Base-by-base conservation (phyloP, 1,140 invertebrate species). In the Trissolcus basalis region DNA sequence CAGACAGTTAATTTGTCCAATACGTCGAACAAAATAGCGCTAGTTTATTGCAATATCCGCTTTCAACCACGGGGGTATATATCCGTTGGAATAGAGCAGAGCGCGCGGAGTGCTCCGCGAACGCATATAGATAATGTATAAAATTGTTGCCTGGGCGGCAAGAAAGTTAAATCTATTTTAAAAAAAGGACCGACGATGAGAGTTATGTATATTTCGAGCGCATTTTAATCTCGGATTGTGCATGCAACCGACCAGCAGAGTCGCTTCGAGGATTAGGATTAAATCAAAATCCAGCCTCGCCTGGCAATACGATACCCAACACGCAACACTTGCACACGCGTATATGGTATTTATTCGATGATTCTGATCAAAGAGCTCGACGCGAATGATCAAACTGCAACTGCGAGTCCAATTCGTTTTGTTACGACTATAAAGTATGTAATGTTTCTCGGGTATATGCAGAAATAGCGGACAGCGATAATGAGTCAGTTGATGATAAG, bases 221-320 rank as follows among this genome's bases (percentile, higher is more conserved):
- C 78, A 84, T 82, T 83, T 86, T 86, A 86, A 87, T 86, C 85
- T 83, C 79, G 81, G 80, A 86, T 87, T 86, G 85, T 83, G 80
- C 79, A 78, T 79, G 76, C 79, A 58, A 69, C 60, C 76, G 67
- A 75, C 78, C 69, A 67, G 70, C 81, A 80, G 68, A 85, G 79
- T 80, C 80, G 80, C 79, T 77, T 79, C 73, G 73, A 81, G 83
- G 81, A 86, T 87, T 85, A 81, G 82, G 85, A 87, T 87, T 86
- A 84, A 85, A 82, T 83, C 79, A 73, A 79, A 80, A 80, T 83
- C 79, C 75, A 80, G 81, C 79, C 79, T 78, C 78, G 77, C 67
- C 71, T 47, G 74, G 81, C 81, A 82, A 82, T 78, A 80, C 79
- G 81, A 82, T 82, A 80, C 76, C 67, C 56, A 71, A 79, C 74